Evolutionary conservation across 2,888 invertebrate genomes (phyloP).

Genomic region (Stenchaetothrips biformis): DNA sequence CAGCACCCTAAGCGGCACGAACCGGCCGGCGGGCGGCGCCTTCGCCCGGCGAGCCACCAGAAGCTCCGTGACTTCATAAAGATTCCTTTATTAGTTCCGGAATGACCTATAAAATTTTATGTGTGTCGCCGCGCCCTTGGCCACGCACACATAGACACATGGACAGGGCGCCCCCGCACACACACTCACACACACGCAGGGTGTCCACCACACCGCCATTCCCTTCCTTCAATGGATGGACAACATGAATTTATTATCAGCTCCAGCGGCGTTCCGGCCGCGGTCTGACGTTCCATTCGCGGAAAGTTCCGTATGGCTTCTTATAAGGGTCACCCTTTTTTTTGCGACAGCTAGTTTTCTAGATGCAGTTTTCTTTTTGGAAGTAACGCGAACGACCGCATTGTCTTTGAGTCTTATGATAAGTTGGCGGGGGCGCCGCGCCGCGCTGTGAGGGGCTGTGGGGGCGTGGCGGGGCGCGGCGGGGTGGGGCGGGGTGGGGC

Average conservation of each 20-base stretch:
- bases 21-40: no score
- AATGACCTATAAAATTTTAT: constrained; percentile 21
- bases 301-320: background rate
- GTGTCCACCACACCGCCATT: no score
- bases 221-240: no score
- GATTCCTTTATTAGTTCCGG: constrained; percentile 21
- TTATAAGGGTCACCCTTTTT: no score
- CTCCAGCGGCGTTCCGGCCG: background rate
- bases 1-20: background rate
- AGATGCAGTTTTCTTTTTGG: no score
- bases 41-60: background rate
- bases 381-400: no score
- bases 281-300: background rate
- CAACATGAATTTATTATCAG: no score
- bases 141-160: no score
- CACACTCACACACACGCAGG: background rate
- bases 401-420: no score
- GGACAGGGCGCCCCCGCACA: background rate
- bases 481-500: background rate
- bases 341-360: no score
- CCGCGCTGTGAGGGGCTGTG: background rate
- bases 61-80: constrained; percentile 16
- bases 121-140: background rate
- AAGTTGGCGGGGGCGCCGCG: no score
- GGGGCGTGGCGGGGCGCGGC: background rate